These are phyloP conservation scores for Polyommatus iphigenia DNA, from an alignment of 2,888 invertebrate species.

Conservation along the genomic window DNA sequence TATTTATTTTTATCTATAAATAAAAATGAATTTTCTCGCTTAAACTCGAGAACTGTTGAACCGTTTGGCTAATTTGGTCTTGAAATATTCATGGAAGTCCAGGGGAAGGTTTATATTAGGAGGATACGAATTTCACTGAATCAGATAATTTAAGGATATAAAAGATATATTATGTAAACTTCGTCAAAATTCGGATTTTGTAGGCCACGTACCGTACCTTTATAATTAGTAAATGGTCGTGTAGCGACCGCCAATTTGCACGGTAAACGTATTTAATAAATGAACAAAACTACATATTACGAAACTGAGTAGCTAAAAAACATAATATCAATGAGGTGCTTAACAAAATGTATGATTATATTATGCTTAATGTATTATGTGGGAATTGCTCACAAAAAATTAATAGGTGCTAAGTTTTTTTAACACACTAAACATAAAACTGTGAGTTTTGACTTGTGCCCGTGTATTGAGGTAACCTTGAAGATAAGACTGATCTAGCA, in stretches of 20 bases:
- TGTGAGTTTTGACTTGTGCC: neutral
- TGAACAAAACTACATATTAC: neutral
- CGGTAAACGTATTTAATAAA: neutral
- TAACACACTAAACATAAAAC: neutral
- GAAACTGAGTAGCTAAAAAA: neutral
- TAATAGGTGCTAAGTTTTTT: neutral
- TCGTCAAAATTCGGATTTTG: neutral
- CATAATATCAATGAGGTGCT: neutral
- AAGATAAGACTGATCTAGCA: neutral
- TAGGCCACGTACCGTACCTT: neutral
- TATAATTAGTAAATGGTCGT: neutral
- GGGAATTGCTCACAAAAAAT: neutral
- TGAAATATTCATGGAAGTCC: no score
- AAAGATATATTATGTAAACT: neutral
- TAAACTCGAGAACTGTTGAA: no score
- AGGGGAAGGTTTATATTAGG: no score
- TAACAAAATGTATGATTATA: neutral
- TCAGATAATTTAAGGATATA: neutral
- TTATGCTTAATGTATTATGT: neutral
- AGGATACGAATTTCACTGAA: no score
- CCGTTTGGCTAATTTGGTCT: no score
- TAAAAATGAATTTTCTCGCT: no score
- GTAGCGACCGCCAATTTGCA: neutral
- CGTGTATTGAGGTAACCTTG: neutral
- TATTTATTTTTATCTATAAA: no score